A percentile compares a stretch with the other conserved stretches of the same genome.
phyloP scores from a whole-genome alignment of 2,888 invertebrate species.

The Melanargia galathea region DNA sequence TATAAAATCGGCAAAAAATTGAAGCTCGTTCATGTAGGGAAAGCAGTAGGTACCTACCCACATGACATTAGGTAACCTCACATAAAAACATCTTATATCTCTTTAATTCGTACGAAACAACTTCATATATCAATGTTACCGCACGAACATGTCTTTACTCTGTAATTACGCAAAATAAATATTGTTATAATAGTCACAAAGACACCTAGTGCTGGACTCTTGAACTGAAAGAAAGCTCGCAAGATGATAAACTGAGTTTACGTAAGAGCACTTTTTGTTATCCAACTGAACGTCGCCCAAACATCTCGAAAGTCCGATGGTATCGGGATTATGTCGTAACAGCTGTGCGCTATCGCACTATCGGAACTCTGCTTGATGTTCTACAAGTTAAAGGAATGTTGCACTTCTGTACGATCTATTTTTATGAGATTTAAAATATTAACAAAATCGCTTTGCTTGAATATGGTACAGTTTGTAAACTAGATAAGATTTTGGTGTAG shows the following conservation, averaged over 20 bases:
- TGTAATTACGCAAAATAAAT: conserved; percentile 43
- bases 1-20: no score
- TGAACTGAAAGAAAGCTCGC: conserved; percentile 53
- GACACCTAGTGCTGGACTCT: conserved; percentile 31
- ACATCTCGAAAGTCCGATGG: conserved; percentile 70
- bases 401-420: not conserved
- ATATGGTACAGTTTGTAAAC: no score
- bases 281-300: conserved; percentile 63
- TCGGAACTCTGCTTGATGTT: conserved; percentile 52
- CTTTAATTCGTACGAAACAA: conserved; percentile 11
- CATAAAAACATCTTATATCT: not conserved
- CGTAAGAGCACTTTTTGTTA: conserved; percentile 66
- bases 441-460: no score
- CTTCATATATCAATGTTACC: conserved; percentile 29
- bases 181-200: conserved; percentile 37
- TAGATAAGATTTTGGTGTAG: no score
- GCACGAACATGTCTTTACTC: conserved; percentile 23
- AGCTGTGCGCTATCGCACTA: conserved; percentile 55
- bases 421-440: not conserved
- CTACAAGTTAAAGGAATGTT: conserved; percentile 40
- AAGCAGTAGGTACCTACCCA: no score
- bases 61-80: not conserved
- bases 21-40: no score
- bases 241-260: conserved; percentile 56
- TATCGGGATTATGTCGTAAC: conserved; percentile 70